A percentile compares a stretch with the other conserved stretches of the same genome.
These are phyloP conservation scores for Epinephelus awoara DNA, from an alignment of 2,797 vertebrate species.

Conservation along the genomic window DNA sequence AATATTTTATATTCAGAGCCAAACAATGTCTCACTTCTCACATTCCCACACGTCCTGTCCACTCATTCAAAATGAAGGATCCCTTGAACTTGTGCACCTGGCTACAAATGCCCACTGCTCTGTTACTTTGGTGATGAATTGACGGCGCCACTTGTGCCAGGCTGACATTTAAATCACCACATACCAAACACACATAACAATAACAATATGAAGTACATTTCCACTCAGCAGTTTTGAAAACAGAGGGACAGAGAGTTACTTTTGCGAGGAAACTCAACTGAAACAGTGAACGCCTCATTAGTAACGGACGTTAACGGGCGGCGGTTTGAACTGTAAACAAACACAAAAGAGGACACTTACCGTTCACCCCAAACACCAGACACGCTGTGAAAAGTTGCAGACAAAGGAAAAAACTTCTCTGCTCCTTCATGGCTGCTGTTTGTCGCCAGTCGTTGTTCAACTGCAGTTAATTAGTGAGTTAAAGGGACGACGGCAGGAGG, in stretches of 20 bases:
- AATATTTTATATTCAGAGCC: background rate
- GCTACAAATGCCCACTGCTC: constrained; percentile 10
- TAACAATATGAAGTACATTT: background rate
- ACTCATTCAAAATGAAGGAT: constrained; percentile 1
- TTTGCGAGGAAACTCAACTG: background rate
- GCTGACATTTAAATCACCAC: background rate
- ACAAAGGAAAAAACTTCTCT: constrained; percentile 40
- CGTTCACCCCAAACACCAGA: constrained; percentile 69
- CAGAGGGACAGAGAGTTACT: background rate
- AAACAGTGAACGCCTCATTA: background rate
- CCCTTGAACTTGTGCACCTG: constrained; percentile 39
- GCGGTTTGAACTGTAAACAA: constrained; percentile 54
- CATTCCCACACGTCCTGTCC: constrained; percentile 43
- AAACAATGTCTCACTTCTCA: constrained; percentile 12
- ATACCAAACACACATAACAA: background rate
- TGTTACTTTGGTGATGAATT: constrained; percentile 33
- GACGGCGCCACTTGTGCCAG: constrained; percentile 6
- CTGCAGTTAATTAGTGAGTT: background rate
- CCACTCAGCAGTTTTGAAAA: background rate
- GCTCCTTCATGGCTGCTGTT: constrained; percentile 69
- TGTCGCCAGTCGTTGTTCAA: background rate
- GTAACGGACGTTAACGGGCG: constrained; percentile 16
- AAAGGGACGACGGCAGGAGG: background rate
- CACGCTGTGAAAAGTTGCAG: constrained; percentile 76
- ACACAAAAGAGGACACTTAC: constrained; percentile 71